phyloP scores from a whole-genome alignment of 2,888 invertebrate species.

The Netelia fuscicornis region DNA sequence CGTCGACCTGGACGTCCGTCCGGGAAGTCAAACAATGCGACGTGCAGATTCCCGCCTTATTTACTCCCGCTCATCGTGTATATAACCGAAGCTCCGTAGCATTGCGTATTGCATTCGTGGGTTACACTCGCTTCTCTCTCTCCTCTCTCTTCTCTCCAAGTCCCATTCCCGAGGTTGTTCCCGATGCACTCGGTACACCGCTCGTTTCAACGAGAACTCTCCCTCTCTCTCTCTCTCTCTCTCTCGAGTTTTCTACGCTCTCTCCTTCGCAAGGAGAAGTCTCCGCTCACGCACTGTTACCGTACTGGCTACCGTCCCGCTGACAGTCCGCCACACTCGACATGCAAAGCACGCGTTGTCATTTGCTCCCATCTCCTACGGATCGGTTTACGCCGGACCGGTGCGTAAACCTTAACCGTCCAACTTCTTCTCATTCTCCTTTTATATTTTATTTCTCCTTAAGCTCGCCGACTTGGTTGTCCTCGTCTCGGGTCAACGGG shows the following conservation, averaged over 20 bases:
- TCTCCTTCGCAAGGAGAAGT: slow-evolving; percentile 18
- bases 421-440: slow-evolving; percentile 7
- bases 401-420: slow-evolving; percentile 45
- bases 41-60: slow-evolving; percentile 82
- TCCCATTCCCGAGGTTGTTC: slow-evolving; percentile 37
- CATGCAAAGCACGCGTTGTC: slow-evolving; percentile 82
- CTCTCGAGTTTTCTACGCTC: slow-evolving; percentile 22
- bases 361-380: slow-evolving; percentile 80
- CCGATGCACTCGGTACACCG: slow-evolving; percentile 39
- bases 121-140: slow-evolving; percentile 21
- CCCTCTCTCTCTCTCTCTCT: slow-evolving; percentile 31
- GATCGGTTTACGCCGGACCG: slow-evolving; percentile 75
- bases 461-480: neutral
- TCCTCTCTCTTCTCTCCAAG: slow-evolving; percentile 17
- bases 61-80: slow-evolving; percentile 75
- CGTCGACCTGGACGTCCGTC: slow-evolving; percentile 80
- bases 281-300: slow-evolving; percentile 34
- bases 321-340: slow-evolving; percentile 73
- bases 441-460: neutral
- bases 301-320: slow-evolving; percentile 51
- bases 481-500: slow-evolving; percentile 53
- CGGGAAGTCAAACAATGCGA: slow-evolving; percentile 83
- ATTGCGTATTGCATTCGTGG: slow-evolving; percentile 51
- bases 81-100: slow-evolving; percentile 23
- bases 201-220: slow-evolving; percentile 48